phyloP scores from a whole-genome alignment of 2,113 vertebrate genomes.

The Psittacus erithacus region DNA sequence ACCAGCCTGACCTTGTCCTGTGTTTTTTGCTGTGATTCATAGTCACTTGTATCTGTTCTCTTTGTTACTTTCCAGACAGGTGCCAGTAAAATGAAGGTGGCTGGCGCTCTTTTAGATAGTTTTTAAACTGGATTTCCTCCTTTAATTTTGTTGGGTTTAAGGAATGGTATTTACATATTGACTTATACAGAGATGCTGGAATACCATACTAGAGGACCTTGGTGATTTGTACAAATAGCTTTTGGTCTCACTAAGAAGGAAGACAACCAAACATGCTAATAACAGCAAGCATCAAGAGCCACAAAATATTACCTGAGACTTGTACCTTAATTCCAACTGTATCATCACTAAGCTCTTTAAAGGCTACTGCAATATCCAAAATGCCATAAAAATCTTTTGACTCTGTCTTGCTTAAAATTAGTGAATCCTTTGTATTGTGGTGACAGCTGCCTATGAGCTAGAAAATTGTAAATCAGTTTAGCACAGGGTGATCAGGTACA shows the following conservation, averaged over 20 bases:
- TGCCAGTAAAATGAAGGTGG: not conserved
- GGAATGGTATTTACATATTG: not conserved
- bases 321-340: not conserved
- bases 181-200: not conserved
- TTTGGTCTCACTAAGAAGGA: not conserved
- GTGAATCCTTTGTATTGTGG: not conserved
- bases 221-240: not conserved
- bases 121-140: not conserved
- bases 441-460: not conserved
- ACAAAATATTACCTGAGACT: not conserved
- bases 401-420: not conserved
- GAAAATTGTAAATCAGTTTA: not conserved
- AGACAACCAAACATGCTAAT: not conserved
- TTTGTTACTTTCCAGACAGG: not conserved
- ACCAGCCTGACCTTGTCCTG: not conserved
- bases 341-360: not conserved
- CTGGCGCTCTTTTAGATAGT: not conserved
- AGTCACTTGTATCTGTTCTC: not conserved
- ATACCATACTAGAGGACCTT: not conserved
- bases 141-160: not conserved
- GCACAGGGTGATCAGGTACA: not conserved
- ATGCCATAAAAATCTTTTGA: not conserved
- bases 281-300: not conserved
- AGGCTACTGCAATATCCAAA: not conserved
- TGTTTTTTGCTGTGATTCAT: not conserved